phyloP scores from a whole-genome alignment of 2,113 vertebrate genomes.

The Drymodes brunneopygia region DNA sequence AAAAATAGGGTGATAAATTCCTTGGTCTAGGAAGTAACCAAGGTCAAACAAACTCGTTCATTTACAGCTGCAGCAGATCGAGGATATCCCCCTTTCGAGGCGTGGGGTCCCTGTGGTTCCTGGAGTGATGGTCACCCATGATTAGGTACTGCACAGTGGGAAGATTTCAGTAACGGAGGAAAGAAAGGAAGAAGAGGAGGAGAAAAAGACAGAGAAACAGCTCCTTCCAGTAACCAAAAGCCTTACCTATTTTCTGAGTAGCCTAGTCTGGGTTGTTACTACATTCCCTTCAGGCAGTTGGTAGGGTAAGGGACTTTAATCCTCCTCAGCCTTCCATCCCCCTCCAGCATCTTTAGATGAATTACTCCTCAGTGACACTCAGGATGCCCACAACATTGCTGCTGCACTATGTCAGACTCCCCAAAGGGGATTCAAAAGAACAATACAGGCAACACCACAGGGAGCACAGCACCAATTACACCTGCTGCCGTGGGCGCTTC shows the following conservation, averaged over 20 bases:
- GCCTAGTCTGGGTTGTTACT: background rate
- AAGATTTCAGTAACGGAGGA: background rate
- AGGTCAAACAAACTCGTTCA: background rate
- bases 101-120: background rate
- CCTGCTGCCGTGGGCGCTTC: accelerated
- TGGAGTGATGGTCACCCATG: background rate
- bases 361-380: background rate
- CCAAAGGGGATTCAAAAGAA: background rate
- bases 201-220: background rate
- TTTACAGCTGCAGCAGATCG: background rate
- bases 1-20: background rate
- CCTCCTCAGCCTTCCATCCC: background rate
- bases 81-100: background rate
- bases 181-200: background rate
- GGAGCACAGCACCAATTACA: background rate
- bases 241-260: background rate
- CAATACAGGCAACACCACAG: background rate
- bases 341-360: background rate
- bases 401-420: background rate
- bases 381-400: background rate
- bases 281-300: background rate
- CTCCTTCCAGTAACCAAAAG: background rate
- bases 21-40: background rate
- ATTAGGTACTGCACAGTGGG: background rate
- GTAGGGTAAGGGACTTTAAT: background rate